These are phyloP conservation scores for Brassicogethes aeneus DNA, from an alignment of 2,888 invertebrate species.

Conservation along the genomic window DNA sequence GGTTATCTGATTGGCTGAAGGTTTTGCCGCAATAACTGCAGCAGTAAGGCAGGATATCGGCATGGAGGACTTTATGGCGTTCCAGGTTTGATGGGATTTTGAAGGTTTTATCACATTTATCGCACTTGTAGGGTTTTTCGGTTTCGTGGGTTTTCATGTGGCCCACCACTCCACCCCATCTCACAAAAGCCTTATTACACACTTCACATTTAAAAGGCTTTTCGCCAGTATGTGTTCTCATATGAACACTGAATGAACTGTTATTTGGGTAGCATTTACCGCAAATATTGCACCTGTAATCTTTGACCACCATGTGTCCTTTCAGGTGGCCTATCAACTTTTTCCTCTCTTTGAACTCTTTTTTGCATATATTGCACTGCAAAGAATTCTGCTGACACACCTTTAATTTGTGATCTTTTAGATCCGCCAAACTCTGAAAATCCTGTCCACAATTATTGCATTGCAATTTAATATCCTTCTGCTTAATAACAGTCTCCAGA, in stretches of 20 bases:
- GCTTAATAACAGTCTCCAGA: slow-evolving; percentile 17
- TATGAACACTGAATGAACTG: slow-evolving; percentile 45
- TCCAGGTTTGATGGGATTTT: slow-evolving; percentile 35
- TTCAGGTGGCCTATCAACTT: slow-evolving; percentile 34
- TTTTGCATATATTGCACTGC: slow-evolving; percentile 35
- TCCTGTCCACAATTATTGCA: slow-evolving; percentile 29
- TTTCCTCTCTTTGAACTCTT: slow-evolving; percentile 32
- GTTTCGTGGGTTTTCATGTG: slow-evolving; percentile 36
- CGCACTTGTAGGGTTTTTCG: slow-evolving; percentile 32
- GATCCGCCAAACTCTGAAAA: slow-evolving; percentile 23
- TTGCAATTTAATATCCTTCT: slow-evolving; percentile 22
- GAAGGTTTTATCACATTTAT: slow-evolving; percentile 34
- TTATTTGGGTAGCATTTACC: slow-evolving; percentile 38
- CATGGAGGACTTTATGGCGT: slow-evolving; percentile 34
- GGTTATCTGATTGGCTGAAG: slow-evolving; percentile 35
- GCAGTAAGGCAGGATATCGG: slow-evolving; percentile 30
- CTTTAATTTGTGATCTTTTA: slow-evolving; percentile 28
- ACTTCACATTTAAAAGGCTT: slow-evolving; percentile 36
- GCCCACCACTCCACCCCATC: slow-evolving; percentile 36
- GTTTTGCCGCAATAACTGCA: slow-evolving; percentile 36
- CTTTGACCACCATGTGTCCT: slow-evolving; percentile 35
- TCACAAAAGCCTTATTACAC: slow-evolving; percentile 35
- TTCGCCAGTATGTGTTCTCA: slow-evolving; percentile 50
- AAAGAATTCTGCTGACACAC: slow-evolving; percentile 23
- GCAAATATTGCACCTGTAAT: slow-evolving; percentile 37